phyloP scores from a whole-genome alignment of 1,140 invertebrate species.

The Ericerus pela region DNA sequence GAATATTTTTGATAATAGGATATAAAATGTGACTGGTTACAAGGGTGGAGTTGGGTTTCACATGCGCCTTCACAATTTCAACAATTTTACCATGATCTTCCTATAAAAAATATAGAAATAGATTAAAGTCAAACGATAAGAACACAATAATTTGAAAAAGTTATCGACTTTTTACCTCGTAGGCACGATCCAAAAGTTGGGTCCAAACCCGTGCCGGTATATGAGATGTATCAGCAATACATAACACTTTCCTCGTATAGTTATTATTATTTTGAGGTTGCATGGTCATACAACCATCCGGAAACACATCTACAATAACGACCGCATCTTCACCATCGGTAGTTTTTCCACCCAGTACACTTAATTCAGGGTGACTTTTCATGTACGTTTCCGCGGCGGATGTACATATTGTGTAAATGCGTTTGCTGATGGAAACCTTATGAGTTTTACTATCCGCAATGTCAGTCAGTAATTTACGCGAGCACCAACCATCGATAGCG shows the following conservation, averaged over 20 bases:
- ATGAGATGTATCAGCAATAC: slow-evolving; percentile 26
- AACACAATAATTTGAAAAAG: background rate
- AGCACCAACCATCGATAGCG: slow-evolving; percentile 21
- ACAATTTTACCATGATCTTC: slow-evolving; percentile 22
- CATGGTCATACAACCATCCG: slow-evolving; percentile 26
- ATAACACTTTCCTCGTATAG: slow-evolving; percentile 24
- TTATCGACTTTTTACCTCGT: slow-evolving; percentile 17
- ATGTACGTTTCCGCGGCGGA: slow-evolving; percentile 25
- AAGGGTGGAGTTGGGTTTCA: slow-evolving; percentile 25
- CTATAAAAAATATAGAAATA: slow-evolving; percentile 15
- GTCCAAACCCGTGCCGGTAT: slow-evolving; percentile 26
- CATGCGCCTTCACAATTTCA: slow-evolving; percentile 22
- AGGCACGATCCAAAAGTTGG: slow-evolving; percentile 21
- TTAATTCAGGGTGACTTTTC: slow-evolving; percentile 23
- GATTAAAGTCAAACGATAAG: background rate
- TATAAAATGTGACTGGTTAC: slow-evolving; percentile 24
- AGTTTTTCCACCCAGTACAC: slow-evolving; percentile 23
- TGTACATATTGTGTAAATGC: slow-evolving; percentile 25
- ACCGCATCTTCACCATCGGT: slow-evolving; percentile 20
- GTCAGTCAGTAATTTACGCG: slow-evolving; percentile 9
- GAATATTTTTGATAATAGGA: slow-evolving; percentile 21
- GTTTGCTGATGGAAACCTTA: slow-evolving; percentile 22
- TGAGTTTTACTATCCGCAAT: slow-evolving; percentile 14
- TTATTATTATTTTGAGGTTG: slow-evolving; percentile 25
- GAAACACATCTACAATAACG: slow-evolving; percentile 27